Evolutionary conservation across 2,113 vertebrate genomes (phyloP).

Genomic region (Tachysurus fulvidraco): DNA sequence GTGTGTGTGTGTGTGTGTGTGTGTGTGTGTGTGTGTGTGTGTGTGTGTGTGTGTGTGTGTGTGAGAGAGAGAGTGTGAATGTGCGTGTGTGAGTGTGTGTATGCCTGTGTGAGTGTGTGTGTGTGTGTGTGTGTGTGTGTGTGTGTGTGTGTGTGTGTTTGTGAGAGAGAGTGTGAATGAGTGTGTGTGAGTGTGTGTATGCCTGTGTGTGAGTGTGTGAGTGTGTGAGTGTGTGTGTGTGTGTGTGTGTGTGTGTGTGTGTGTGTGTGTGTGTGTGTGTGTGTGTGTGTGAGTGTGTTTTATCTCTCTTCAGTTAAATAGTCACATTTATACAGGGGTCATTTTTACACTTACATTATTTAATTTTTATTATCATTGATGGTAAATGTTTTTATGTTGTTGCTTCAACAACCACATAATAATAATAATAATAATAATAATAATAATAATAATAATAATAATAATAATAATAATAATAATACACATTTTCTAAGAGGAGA

Average conservation of each 20-base stretch:
- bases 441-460: no score
- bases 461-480: no score
- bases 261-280: background rate
- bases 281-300: background rate
- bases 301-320: conserved; percentile 10
- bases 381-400: background rate
- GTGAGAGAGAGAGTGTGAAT: no score
- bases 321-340: background rate
- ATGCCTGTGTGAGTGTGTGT: no score
- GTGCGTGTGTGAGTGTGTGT: background rate
- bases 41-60: background rate
- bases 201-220: no score
- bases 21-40: no score
- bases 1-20: no score
- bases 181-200: no score
- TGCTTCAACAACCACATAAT: background rate
- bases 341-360: background rate
- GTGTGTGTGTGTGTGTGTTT: background rate
- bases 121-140: background rate
- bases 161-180: background rate
- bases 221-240: background rate
- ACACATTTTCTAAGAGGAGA: background rate
- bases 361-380: background rate
- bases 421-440: no score
- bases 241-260: background rate